Percentiles rank a stretch among this genome's conserved stretches.
phyloP scores from a whole-genome alignment of 1,140 invertebrate species.

The Agrilus planipennis region DNA sequence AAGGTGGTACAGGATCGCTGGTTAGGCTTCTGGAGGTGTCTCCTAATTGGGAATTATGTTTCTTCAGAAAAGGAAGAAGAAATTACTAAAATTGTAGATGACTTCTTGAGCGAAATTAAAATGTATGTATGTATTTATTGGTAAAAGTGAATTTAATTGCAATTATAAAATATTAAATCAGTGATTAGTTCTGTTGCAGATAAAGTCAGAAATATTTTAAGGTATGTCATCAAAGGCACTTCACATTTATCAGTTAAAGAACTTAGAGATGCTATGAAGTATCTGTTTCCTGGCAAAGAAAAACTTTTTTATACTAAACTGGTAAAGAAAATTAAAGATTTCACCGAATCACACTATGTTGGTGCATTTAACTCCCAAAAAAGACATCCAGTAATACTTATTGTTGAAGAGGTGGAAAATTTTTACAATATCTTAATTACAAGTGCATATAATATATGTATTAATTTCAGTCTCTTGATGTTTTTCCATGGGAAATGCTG shows the following conservation, averaged over 20 bases:
- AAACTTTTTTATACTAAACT: constrained; percentile 12
- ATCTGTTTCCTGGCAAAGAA: constrained; percentile 14
- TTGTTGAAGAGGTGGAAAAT: constrained; percentile 53
- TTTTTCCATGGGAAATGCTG: constrained; percentile 63
- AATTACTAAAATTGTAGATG: constrained; percentile 5
- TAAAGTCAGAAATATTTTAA: constrained; percentile 14
- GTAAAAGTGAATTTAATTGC: neutral
- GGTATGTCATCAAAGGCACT: constrained; percentile 11
- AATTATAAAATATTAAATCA: neutral
- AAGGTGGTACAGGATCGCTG: constrained; percentile 22
- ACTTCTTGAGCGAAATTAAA: neutral
- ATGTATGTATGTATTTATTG: neutral
- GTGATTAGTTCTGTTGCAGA: neutral
- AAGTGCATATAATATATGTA: neutral
- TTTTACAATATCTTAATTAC: neutral
- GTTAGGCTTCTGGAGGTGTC: constrained; percentile 24
- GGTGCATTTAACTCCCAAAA: constrained; percentile 35
- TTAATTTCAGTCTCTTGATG: constrained; percentile 49
- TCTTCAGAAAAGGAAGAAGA: constrained; percentile 5
- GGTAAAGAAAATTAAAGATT: constrained; percentile 4
- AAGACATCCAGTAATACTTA: constrained; percentile 47
- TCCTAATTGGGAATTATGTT: constrained; percentile 25
- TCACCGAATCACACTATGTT: constrained; percentile 19
- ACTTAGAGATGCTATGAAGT: constrained; percentile 14
- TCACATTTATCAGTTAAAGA: constrained; percentile 14